Base-by-base conservation (phyloP, 2,888 invertebrate species). In the Ectobius pallidus region DNA sequence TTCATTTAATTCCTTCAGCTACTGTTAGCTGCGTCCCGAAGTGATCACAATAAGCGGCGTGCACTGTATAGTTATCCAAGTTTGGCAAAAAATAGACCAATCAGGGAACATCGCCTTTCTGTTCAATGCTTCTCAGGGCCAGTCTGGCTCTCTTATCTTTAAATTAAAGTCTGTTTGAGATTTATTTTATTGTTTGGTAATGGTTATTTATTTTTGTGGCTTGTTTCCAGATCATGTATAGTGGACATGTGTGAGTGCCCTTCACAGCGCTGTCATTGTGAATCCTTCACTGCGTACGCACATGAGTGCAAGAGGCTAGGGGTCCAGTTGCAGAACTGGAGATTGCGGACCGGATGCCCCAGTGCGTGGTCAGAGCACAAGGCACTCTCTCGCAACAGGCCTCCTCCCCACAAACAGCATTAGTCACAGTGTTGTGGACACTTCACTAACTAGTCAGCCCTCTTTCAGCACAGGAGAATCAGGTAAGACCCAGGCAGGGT, bases 241-340 rank as follows among this genome's bases (percentile, higher is more conserved):
- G 86, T 92, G 81, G 96, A 96, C 81, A 92, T 95, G 84, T 95
- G 96, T 81, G 94, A 95, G 80, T 97, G 96, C 82, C 90, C 92
- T 1, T 88, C 88, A 16, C 87, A 88, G 73, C 87, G 88, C 79
- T 97, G 97, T 79, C 93, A 95, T 81, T 97, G 97, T 82, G 95
- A 96, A 77, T 92, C 95, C 75, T 90, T 96, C 79, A 90, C 91
- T 70, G 96, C 96, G 2, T 97, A 96, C 81, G 93, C 93, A 0
- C 90, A 94, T 77, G 95, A 95, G 82, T 97, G 97, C 81, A 87
- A 90, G 75, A 86, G 95, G 25, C 83, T 92, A 49, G 95, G 95
- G 0, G 91, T 92, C 0, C 86, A 87, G 74, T 84, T 93, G 63
- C 85, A 85, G 0, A 87, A 90, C 76, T 96, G 95, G 95, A 87